Evolutionary conservation across 2,888 invertebrate species (phyloP).

Genomic region (Mythimna pallens): DNA sequence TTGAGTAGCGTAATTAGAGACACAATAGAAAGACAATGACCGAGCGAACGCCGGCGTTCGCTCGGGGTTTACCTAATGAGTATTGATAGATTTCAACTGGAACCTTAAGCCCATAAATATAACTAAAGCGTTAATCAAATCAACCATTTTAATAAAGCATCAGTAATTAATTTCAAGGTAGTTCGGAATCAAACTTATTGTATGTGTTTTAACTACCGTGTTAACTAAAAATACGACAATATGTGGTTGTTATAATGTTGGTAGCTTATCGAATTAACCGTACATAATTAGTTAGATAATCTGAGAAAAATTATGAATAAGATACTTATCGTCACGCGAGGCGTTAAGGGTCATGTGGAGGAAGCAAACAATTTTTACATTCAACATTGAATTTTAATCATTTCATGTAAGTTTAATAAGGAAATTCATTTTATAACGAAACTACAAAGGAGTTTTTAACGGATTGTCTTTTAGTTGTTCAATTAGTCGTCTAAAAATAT

Average conservation of each 20-base stretch:
- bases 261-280: conserved; percentile 28
- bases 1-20: no score
- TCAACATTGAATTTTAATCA: conserved; percentile 5
- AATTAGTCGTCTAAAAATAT: no score
- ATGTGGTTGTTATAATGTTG: conserved; percentile 9
- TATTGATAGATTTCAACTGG: neutral
- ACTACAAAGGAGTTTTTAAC: neutral
- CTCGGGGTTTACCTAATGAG: no score
- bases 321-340: conserved; percentile 48
- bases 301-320: conserved; percentile 44
- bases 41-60: no score
- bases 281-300: conserved; percentile 36
- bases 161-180: conserved; percentile 35
- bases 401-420: neutral
- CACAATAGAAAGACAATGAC: no score
- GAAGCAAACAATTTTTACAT: conserved; percentile 20
- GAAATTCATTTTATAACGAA: neutral
- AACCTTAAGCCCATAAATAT: conserved; percentile 1
- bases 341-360: conserved; percentile 28
- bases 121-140: conserved; percentile 4
- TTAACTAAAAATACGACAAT: conserved; percentile 27
- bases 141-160: conserved; percentile 5
- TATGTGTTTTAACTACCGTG: conserved; percentile 3
- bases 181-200: conserved; percentile 9
- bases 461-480: no score